A percentile compares a stretch with the other conserved stretches of the same genome.
phyloP scores from a whole-genome alignment of 2,888 invertebrate species.

The Melanotus villosus region DNA sequence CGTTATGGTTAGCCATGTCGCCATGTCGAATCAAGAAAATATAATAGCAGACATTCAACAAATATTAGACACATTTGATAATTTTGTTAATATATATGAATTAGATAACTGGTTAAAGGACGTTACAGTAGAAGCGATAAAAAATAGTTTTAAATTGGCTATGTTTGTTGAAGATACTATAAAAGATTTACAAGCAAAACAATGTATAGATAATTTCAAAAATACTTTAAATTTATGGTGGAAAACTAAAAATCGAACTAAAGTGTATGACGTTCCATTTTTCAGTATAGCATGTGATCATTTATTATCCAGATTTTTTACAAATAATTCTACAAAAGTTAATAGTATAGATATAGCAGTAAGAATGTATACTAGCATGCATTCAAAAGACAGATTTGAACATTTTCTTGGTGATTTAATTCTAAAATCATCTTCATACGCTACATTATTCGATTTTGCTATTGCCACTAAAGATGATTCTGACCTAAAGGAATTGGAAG shows the following conservation, averaged over 20 bases:
- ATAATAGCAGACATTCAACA: conserved; percentile 63
- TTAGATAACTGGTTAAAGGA: conserved; percentile 69
- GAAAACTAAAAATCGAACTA: conserved; percentile 58
- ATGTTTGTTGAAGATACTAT: conserved; percentile 72
- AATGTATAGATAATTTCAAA: conserved; percentile 68
- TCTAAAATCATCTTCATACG: conserved; percentile 57
- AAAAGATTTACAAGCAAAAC: conserved; percentile 67
- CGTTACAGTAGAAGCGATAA: conserved; percentile 69
- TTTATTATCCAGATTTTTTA: conserved; percentile 68
- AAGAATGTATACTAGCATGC: conserved; percentile 66
- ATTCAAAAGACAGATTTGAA: conserved; percentile 66
- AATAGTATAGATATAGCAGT: conserved; percentile 66
- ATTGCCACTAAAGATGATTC: conserved; percentile 44
- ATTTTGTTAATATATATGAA: conserved; percentile 70
- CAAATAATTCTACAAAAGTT: conserved; percentile 58
- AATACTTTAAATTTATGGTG: conserved; percentile 67
- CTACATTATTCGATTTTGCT: conserved; percentile 59
- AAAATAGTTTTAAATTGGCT: conserved; percentile 71
- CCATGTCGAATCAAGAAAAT: conserved; percentile 29
- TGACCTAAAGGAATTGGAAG: conserved; percentile 52
- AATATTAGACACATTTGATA: conserved; percentile 71
- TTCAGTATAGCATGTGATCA: conserved; percentile 68
- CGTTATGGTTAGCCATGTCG: background rate
- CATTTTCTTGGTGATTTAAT: conserved; percentile 61
- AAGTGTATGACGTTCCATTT: conserved; percentile 57